Percentiles rank a stretch among this genome's conserved stretches.
These are phyloP conservation scores for Macropus fuliginosus DNA, from an alignment of 2,797 vertebrate species.

Conservation along the genomic window DNA sequence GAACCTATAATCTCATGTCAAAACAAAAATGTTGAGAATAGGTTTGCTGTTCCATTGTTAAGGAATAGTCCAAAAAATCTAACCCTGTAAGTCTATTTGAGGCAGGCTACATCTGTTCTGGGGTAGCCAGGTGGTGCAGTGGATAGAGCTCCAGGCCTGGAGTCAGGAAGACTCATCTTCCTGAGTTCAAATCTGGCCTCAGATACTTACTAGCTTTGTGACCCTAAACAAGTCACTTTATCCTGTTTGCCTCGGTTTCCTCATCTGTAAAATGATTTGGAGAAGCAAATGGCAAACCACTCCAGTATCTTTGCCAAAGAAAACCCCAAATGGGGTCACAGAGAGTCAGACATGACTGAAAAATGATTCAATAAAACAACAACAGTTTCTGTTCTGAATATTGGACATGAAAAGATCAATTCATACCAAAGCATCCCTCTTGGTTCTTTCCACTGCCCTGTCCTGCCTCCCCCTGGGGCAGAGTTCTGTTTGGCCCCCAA, in stretches of 20 bases:
- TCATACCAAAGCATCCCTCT: neutral
- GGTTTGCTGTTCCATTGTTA: neutral
- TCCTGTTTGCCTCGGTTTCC: neutral
- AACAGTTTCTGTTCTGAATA: neutral
- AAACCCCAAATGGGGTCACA: neutral
- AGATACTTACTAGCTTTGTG: neutral
- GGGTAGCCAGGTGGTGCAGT: no score
- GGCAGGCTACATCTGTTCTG: neutral
- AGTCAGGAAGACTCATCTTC: neutral
- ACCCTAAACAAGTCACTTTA: neutral
- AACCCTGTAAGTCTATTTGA: neutral
- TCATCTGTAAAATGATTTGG: neutral
- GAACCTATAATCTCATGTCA: neutral
- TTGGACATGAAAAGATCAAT: neutral
- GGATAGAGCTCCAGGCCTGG: neutral
- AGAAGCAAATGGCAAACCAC: neutral
- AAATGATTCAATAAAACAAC: neutral
- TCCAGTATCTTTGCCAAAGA: neutral
- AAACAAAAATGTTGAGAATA: neutral
- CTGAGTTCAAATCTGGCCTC: neutral
- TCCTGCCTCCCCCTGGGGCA: neutral
- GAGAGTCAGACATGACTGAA: neutral
- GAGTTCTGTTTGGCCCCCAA: neutral
- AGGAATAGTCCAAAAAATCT: neutral
- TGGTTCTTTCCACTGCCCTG: neutral